These are phyloP conservation scores for Echinarachnius parma DNA, from an alignment of 53 echinoderm and acorn worm genomes.

Conservation along the genomic window DNA sequence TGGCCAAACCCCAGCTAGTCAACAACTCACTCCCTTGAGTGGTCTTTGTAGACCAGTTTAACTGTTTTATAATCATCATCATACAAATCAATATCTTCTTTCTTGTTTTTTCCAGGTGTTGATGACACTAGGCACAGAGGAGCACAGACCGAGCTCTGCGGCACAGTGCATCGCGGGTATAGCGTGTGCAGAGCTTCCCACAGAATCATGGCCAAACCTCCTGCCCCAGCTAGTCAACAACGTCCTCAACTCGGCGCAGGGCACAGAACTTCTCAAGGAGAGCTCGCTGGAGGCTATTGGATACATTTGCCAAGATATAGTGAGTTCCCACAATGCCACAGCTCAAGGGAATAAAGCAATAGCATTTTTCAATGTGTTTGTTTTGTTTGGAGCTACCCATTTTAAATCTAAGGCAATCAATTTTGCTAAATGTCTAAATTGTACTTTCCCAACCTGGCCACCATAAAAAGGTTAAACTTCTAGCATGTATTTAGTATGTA, in stretches of 20 bases:
- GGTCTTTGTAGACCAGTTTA: too few species aligned
- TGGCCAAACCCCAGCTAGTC: too few species aligned
- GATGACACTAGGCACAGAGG: slow-evolving; percentile 85
- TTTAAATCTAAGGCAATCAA: too few species aligned
- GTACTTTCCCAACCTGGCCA: too few species aligned
- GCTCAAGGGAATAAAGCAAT: too few species aligned
- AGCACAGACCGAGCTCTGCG: slow-evolving; percentile 77
- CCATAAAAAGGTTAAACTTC: too few species aligned
- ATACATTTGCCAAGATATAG: slow-evolving; percentile 99
- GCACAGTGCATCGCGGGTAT: slow-evolving; percentile 97
- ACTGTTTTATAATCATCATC: too few species aligned
- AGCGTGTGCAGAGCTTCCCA: slow-evolving; percentile 92
- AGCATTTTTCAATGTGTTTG: not conserved
- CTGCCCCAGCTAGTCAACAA: slow-evolving; percentile 68
- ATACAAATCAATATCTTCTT: not conserved
- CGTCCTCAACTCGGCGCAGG: slow-evolving; percentile 55
- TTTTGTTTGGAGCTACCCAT: too few species aligned
- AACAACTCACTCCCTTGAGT: too few species aligned
- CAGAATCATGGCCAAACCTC: slow-evolving; percentile 73
- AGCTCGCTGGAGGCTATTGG: slow-evolving; percentile 92
- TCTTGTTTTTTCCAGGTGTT: slow-evolving; percentile 58
- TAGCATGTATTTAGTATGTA: too few species aligned
- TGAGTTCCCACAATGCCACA: slow-evolving; percentile 56
- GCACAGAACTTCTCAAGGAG: slow-evolving; percentile 76
- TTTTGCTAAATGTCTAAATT: too few species aligned